Percentiles rank a stretch among this genome's conserved stretches.
These are phyloP conservation scores for Orchestia grillus DNA, from an alignment of 1,140 invertebrate species.

Conservation along the genomic window DNA sequence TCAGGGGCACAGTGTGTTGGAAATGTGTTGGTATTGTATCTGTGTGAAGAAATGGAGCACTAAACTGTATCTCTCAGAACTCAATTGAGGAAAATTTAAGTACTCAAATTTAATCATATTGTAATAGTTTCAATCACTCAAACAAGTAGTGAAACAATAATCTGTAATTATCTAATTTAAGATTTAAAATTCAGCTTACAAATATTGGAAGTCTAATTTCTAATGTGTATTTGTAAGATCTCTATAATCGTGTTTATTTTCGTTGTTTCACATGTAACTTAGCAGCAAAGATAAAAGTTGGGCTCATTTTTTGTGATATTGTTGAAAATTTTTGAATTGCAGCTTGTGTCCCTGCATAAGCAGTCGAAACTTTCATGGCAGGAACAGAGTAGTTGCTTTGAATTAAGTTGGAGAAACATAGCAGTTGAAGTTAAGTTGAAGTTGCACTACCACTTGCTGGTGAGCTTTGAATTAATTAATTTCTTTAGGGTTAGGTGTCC, in stretches of 20 bases:
- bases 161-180: background rate
- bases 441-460: no score
- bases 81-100: background rate
- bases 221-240: background rate
- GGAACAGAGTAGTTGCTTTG: background rate
- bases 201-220: background rate
- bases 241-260: background rate
- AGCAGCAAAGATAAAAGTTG: background rate
- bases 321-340: background rate
- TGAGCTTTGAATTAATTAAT: background rate
- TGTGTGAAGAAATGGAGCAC: background rate
- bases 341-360: background rate
- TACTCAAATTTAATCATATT: background rate
- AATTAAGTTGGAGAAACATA: no score
- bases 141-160: background rate
- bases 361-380: background rate
- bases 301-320: background rate
- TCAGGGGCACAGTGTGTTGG: background rate
- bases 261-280: background rate
- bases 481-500: background rate
- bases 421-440: no score
- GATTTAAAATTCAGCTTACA: background rate
- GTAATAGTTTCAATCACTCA: no score
- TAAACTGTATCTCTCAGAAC: background rate
- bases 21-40: background rate